A percentile compares a stretch with the other conserved stretches of the same genome.
Conservation (phyloP, 2,797 vertebrate genomes). For the Pelochelys cantorii region DNA sequence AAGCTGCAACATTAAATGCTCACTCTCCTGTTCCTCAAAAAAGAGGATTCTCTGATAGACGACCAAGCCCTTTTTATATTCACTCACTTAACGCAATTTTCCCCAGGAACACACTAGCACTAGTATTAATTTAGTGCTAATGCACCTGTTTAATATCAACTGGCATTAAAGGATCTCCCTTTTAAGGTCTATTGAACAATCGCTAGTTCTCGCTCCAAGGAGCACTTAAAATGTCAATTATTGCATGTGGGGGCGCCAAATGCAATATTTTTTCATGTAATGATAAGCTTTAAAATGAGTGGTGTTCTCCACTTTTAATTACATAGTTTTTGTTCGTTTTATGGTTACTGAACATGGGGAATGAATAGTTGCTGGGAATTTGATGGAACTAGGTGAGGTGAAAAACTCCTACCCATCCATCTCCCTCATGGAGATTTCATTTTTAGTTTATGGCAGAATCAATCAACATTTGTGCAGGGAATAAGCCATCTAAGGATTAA, state of each 20-base stretch:
- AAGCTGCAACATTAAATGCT: neutral
- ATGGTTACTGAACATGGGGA: neutral
- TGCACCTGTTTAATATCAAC: slow-evolving; percentile 37
- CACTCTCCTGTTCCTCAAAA: neutral
- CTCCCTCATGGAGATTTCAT: neutral
- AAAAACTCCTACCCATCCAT: neutral
- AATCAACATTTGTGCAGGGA: neutral
- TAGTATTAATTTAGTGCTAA: slow-evolving; percentile 38
- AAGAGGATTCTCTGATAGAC: neutral
- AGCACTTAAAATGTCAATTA: slow-evolving; percentile 59
- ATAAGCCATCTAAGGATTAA: neutral
- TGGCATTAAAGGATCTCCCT: slow-evolving; percentile 39
- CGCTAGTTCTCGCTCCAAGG: slow-evolving; percentile 27
- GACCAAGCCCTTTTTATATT: slow-evolving; percentile 22
- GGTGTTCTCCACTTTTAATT: neutral
- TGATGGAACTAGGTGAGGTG: fast-evolving
- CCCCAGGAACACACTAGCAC: neutral
- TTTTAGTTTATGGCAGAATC: neutral
- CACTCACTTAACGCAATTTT: slow-evolving; percentile 12
- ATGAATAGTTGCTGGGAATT: neutral
- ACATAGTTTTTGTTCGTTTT: neutral
- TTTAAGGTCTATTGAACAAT: slow-evolving; percentile 38
- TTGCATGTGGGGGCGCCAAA: neutral
- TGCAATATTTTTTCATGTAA: neutral
- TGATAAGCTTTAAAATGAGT: slow-evolving; percentile 29